Percentiles rank a stretch among this genome's conserved stretches.
Evolutionary conservation across 2,797 vertebrate species (phyloP).

Genomic region (Australoheros facetus): DNA sequence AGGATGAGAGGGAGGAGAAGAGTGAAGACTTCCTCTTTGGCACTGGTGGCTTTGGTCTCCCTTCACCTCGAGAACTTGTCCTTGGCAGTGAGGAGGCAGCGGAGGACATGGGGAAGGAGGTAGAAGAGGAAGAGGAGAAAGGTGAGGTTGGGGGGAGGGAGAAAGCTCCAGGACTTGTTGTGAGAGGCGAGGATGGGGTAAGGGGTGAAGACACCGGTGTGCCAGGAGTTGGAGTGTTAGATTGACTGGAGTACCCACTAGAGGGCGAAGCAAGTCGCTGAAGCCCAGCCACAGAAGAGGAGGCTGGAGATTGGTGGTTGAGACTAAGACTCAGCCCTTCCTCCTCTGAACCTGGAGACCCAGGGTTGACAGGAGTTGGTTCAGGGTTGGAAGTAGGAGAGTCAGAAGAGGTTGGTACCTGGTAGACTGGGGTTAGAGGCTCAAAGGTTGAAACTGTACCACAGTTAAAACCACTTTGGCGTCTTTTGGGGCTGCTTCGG

Average conservation of each 20-base stretch:
- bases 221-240: conserved; percentile 87
- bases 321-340: conserved; percentile 12
- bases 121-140: conserved; percentile 81
- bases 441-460: conserved; percentile 81
- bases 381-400: conserved; percentile 39
- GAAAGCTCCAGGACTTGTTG: conserved; percentile 43
- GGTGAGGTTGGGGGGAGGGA: conserved; percentile 75
- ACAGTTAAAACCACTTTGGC: conserved; percentile 81
- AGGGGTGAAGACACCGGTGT: conserved; percentile 84
- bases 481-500: conserved; percentile 81
- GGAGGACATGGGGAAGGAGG: conserved; percentile 67
- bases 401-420: conserved; percentile 78
- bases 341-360: conserved; percentile 22
- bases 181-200: conserved; percentile 70
- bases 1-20: conserved; percentile 84
- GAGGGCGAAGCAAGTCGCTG: conserved; percentile 89
- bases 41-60: conserved; percentile 87
- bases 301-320: conserved; percentile 39
- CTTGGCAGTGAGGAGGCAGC: conserved; percentile 66
- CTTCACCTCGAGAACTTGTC: conserved; percentile 20
- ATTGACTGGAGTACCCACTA: conserved; percentile 94
- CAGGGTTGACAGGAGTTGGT: conserved; percentile 57
- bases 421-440: conserved; percentile 37
- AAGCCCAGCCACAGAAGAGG: conserved; percentile 69
- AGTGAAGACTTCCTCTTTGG: conserved; percentile 95